A percentile compares a stretch with the other conserved stretches of the same genome.
Evolutionary conservation across 2,888 invertebrate genomes (phyloP).

Genomic region (Creontiades dilutus): DNA sequence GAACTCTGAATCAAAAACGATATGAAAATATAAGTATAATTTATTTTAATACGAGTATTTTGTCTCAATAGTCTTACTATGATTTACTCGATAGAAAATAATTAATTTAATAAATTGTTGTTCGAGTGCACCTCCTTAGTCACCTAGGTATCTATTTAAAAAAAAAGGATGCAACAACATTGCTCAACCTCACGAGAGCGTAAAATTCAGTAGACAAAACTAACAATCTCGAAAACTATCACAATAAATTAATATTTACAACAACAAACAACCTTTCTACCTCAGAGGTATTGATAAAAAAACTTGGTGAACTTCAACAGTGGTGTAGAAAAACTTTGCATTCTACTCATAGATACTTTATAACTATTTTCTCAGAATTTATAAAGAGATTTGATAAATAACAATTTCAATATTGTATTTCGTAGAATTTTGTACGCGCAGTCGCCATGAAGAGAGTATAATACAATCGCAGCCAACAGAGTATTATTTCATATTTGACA

Average conservation of each 20-base stretch:
- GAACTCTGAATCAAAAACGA: not conserved
- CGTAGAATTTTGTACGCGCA: not conserved
- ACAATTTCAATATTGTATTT: not conserved
- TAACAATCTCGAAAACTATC: constrained; percentile 36
- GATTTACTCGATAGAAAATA: constrained; percentile 2
- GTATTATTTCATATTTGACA: not conserved
- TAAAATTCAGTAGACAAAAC: constrained; percentile 16
- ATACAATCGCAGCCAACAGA: not conserved
- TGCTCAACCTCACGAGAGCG: constrained; percentile 34
- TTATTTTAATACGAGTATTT: constrained; percentile 4
- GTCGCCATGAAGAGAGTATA: not conserved
- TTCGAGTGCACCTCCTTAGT: not conserved
- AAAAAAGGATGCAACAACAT: constrained; percentile 10
- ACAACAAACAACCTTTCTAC: constrained; percentile 37
- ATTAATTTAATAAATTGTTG: not conserved
- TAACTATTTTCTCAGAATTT: not conserved
- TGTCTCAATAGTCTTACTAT: constrained; percentile 17
- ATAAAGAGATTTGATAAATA: not conserved
- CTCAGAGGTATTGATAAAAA: not conserved
- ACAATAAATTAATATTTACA: constrained; percentile 42
- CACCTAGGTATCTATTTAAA: not conserved
- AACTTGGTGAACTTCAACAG: constrained; percentile 1
- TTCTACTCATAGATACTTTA: not conserved
- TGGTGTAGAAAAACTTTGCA: not conserved
- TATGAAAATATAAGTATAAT: constrained; percentile 13